Evolutionary conservation across 2,113 vertebrate genomes (phyloP).

Genomic region (Callorhinus ursinus): DNA sequence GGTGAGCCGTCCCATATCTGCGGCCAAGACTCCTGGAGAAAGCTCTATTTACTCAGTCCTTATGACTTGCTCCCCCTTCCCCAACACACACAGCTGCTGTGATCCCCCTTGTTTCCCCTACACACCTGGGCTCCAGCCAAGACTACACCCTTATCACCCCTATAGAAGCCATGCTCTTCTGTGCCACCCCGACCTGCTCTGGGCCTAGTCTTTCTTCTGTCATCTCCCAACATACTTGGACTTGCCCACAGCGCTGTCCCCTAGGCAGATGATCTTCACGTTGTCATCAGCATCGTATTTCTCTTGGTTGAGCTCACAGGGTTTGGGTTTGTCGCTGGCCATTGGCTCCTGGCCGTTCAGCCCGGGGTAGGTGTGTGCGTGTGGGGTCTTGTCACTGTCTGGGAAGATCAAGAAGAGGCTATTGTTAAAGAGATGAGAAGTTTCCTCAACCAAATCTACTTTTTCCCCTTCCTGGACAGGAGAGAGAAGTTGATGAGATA

Average conservation of each 20-base stretch:
- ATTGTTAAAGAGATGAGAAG: background rate
- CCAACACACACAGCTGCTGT: background rate
- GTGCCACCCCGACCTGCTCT: background rate
- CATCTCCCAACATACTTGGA: constrained; percentile 90
- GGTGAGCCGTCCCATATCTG: background rate
- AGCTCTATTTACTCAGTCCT: background rate
- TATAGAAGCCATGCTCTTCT: background rate
- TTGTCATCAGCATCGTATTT: constrained; percentile 91
- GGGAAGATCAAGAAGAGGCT: background rate
- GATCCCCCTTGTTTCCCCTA: fast-evolving
- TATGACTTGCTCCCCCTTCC: background rate
- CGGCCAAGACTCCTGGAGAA: background rate
- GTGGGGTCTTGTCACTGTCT: background rate
- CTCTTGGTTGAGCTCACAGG: constrained; percentile 85
- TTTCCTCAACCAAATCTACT: background rate
- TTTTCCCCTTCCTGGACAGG: background rate
- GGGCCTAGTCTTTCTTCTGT: background rate
- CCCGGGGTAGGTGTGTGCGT: background rate
- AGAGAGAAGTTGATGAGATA: background rate
- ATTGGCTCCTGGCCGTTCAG: constrained; percentile 72
- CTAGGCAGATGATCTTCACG: constrained; percentile 97
- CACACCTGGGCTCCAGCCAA: background rate
- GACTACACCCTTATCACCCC: background rate
- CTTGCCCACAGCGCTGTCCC: constrained; percentile 97
- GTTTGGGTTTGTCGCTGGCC: constrained; percentile 82